Percentiles rank a stretch among this genome's conserved stretches.
phyloP scores from a whole-genome alignment of 2,888 invertebrate genomes.

The Drepana falcataria region DNA sequence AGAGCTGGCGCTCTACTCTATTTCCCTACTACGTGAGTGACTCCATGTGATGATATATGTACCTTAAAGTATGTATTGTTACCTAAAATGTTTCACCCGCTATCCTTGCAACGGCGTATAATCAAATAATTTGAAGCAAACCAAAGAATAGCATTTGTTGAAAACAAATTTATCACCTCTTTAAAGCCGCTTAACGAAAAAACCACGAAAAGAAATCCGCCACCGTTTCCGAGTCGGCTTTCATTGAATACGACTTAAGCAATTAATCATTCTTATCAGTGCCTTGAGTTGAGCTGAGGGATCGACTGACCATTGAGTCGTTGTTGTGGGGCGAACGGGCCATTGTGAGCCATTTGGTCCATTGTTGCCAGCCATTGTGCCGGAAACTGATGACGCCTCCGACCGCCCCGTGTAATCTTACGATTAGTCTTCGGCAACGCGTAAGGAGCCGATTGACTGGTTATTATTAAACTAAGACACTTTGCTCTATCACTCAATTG shows the following conservation, averaged over 20 bases:
- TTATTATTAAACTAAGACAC: not conserved
- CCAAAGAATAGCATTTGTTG: conserved; percentile 10
- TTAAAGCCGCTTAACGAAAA: conserved; percentile 41
- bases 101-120: not conserved
- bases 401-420: conserved; percentile 47
- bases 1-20: too few relatives aligned
- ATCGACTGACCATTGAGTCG: conserved; percentile 58
- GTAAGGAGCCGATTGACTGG: conserved; percentile 17
- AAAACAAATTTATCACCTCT: conserved; percentile 31
- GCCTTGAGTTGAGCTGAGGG: conserved; percentile 62
- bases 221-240: conserved; percentile 45
- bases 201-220: conserved; percentile 37
- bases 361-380: conserved; percentile 60
- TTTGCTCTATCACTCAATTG: too few relatives aligned
- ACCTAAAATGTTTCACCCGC: not conserved
- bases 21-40: too few relatives aligned
- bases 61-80: not conserved
- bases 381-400: conserved; percentile 59
- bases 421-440: conserved; percentile 60
- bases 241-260: conserved; percentile 74
- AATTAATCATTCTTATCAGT: conserved; percentile 78
- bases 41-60: too few relatives aligned
- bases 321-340: conserved; percentile 57
- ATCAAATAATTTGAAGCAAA: not conserved
- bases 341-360: conserved; percentile 40